Base-by-base conservation (phyloP, 2,888 invertebrate species). In the Trachelus tabidus region DNA sequence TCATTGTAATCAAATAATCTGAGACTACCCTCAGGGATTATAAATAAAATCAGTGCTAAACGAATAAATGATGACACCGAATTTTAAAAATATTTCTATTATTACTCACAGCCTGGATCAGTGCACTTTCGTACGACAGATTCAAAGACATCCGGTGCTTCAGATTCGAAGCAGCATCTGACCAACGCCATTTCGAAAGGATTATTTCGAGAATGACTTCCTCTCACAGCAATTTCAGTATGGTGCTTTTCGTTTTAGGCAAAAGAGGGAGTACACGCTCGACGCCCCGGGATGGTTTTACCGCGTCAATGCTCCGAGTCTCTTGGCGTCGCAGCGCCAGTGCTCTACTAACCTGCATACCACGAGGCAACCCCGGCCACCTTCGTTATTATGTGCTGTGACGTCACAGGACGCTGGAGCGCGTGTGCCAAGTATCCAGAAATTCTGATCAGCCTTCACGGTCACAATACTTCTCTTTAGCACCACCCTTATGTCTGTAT, bases 81-180 rank as follows among this genome's bases (percentile, higher is more conserved):
- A 23, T 23, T 56, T 56, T 23, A 9, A 0, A 40, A 15, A 23
- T 56, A 56, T 56, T 56, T 56, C 23, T 56, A 56, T 56, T 9
- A 34, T 79, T 92, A 96, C 96, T 96, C 93, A 96, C 96, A 96
- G 88, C 95, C 94, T 79, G 96, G 95, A 92, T 96, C 96, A 73
- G 96, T 95, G 90, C 96, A 96, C 92, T 96, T 96, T 92, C 95
- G 95, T 71, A 95, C 93, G 86, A 96, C 94, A 33, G 95, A 94
- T 86, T 96, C 96, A 82, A 96, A 92, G 89, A 96, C 94, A 90
- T 96, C 96, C 30, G 95, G 94, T 68, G 95, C 92, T 88, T 96
- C 96, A 76, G 94, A 93, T 89, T 96, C 96, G 90, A 96, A 96
- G 92, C 96, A 96, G 92, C 96, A 96, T 90, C 95, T 95, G 82